Conservation (phyloP, 2,888 invertebrate species). For the Lepidochitona cinerea region DNA sequence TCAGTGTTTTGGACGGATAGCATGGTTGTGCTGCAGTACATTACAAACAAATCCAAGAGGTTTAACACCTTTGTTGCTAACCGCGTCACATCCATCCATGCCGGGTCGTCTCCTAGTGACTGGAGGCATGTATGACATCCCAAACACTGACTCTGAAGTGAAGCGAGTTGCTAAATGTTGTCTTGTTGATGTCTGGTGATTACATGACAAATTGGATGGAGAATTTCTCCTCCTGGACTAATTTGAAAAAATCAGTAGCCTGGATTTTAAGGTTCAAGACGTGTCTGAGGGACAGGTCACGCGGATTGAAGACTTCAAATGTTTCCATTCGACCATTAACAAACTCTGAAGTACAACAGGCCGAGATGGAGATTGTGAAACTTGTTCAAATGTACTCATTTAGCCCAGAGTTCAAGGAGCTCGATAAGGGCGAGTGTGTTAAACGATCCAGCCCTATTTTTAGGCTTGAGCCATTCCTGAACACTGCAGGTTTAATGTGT, state of each 20-base stretch:
- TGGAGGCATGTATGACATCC: constrained; percentile 7
- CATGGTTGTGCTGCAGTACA: constrained; percentile 9
- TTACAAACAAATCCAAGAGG: constrained; percentile 6
- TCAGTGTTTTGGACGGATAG: constrained; percentile 18
- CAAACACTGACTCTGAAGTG: constrained; percentile 2
- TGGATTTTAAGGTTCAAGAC: not conserved
- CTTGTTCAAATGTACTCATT: no score
- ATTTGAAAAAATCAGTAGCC: not conserved
- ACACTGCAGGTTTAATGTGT: not conserved
- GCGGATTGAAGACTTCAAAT: no score
- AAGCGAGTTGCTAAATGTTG: not conserved
- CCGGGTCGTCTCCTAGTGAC: not conserved
- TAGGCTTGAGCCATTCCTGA: not conserved
- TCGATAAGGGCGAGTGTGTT: no score
- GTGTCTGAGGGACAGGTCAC: not conserved
- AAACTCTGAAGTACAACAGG: no score
- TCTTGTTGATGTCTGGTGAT: not conserved
- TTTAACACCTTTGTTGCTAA: constrained; percentile 17
- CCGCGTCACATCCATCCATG: not conserved
- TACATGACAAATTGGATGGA: not conserved
- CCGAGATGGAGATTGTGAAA: no score
- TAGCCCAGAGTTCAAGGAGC: no score
- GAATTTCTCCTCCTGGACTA: not conserved
- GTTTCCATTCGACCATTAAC: no score
- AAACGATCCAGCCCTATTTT: no score